A percentile compares a stretch with the other conserved stretches of the same genome.
These are phyloP conservation scores for Aphelocoma coerulescens DNA, from an alignment of 2,113 vertebrate species.

Conservation along the genomic window DNA sequence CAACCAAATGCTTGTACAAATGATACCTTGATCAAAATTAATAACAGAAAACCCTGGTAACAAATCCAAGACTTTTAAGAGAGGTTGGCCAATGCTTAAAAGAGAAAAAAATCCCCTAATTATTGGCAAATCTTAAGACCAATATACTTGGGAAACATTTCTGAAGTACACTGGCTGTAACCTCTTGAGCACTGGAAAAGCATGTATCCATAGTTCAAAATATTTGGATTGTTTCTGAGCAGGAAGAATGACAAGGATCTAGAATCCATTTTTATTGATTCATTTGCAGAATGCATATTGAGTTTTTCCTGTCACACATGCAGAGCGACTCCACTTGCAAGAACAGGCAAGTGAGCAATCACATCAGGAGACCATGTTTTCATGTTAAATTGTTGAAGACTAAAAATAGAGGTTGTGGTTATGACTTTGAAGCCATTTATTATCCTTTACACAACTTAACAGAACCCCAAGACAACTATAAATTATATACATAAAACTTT, in stretches of 20 bases:
- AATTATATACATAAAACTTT: neutral
- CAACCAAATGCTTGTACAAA: neutral
- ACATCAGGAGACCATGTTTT: neutral
- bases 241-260: neutral
- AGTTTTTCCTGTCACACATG: neutral
- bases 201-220: neutral
- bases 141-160: neutral
- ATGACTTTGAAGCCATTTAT: neutral
- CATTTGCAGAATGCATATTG: neutral
- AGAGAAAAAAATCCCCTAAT: neutral
- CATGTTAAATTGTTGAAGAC: neutral
- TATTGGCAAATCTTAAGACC: neutral
- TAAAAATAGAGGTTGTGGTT: neutral
- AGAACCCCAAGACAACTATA: neutral
- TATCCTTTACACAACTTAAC: neutral
- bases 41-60: neutral
- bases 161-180: neutral
- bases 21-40: neutral
- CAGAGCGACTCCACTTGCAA: neutral
- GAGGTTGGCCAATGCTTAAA: neutral
- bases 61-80: neutral
- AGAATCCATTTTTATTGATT: neutral
- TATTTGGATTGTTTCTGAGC: neutral
- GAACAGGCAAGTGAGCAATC: neutral
- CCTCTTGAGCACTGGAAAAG: neutral